Evolutionary conservation across 2,888 invertebrate genomes (phyloP), one percentile per base, ranked within the genome.

Genomic region (Xylota segnis): DNA sequence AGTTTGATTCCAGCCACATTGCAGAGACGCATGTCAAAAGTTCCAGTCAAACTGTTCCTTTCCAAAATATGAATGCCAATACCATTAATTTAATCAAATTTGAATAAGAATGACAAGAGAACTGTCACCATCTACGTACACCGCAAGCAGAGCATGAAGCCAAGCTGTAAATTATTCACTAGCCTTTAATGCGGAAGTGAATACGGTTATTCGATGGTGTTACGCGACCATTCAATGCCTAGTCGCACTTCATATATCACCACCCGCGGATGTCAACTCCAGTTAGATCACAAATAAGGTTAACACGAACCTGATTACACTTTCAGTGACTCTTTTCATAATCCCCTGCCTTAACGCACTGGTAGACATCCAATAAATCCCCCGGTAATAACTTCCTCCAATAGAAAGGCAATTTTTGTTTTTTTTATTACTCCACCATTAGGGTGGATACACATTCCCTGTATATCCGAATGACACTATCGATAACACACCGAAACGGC

Each of bases 401-500:
- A 12, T 40, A 18, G 29, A 50, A 47, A 65, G 18, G 23, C 5
- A 34, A 59, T 47, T 34, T 23, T 32, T n/a, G n/a, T n/a, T 9
- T 5, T 27, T 23, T 71, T 27, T 59, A 47, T 71, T 45, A 18
- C 34, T 27, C 32, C 14, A 3, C 14, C 45, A 59, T 40, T 16
- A 40, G 18, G 37, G 2, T n/a, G 18, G 18, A 45, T 45, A 5
- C 9, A 5, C 9, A 34, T 58, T 45, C 5, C 43, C n/a, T 63
- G 23, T 27, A 43, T 66, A 68, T 43, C 29, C 54, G 27, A 4
- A 29, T 23, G 27, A 37, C 43, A 14, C 37, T 54, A 32, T 43
- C 29, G 54, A 68, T 50, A 65, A 50, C 23, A 50, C 23, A 23
- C 23, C 23, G 18, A 65, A 40, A 37, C 27, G 34, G 4, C 52